Percentiles rank a stretch among this genome's conserved stretches.
These are phyloP conservation scores for Diachasma alloeum DNA, from an alignment of 1,140 invertebrate species.

Conservation along the genomic window DNA sequence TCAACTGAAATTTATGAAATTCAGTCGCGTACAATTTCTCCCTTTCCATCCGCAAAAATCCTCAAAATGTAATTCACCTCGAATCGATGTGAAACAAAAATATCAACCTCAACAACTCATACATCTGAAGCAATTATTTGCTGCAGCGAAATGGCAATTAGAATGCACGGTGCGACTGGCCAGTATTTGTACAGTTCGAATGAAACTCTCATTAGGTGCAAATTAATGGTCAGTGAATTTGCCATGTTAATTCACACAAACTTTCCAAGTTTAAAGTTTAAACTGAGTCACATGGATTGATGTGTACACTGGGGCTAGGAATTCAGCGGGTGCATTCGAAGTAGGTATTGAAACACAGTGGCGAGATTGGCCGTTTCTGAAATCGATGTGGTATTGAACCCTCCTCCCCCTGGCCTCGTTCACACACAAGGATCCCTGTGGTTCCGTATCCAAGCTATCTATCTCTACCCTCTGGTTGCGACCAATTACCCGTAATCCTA, in stretches of 20 bases:
- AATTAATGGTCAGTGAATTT: background rate
- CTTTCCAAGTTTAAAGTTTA: background rate
- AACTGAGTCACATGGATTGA: background rate
- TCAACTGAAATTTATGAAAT: no score
- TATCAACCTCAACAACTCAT: no score
- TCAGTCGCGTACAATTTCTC: no score
- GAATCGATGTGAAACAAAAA: no score
- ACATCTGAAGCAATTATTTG: background rate
- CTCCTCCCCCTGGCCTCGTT: background rate
- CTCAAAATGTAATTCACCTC: no score
- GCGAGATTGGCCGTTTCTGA: slow-evolving; percentile 14
- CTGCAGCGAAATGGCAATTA: background rate
- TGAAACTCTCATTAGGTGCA: background rate
- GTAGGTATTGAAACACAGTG: slow-evolving; percentile 4
- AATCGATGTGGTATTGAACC: slow-evolving; percentile 15
- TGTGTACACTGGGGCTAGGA: background rate
- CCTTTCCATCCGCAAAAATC: no score
- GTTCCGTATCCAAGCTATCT: slow-evolving; percentile 10
- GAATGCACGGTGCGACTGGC: background rate
- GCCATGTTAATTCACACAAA: background rate
- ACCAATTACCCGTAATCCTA: slow-evolving; percentile 28
- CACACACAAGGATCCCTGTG: slow-evolving; percentile 17
- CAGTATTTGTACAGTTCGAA: background rate
- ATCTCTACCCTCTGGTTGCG: background rate
- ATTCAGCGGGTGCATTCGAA: background rate